Base-by-base conservation (phyloP, 2,797 vertebrate genomes). In the Darevskia nairensis region DNA sequence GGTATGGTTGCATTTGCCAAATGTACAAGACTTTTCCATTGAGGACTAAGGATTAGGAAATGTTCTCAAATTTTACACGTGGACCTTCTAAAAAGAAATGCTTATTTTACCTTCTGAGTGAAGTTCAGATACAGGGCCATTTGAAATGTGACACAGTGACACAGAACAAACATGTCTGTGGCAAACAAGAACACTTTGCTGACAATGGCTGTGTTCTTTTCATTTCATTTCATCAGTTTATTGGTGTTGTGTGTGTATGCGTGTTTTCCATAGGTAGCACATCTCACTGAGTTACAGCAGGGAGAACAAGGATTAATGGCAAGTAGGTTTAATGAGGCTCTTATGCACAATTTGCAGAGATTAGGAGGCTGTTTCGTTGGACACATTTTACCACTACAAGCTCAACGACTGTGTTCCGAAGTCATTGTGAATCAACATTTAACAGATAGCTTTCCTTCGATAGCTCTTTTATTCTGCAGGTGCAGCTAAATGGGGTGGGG, bases 321-420 rank as follows among this genome's bases (percentile, higher is more conserved):
- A 81, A 64, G 8, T 35, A 90, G 79, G 46, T 84, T 92, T 92
- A 89, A 59, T 80, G 32, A 0, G 10, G 41, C 68, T 82, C 89
- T 94, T 91, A 55, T 68, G 44, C 50, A 35, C 2, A 41, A 59
- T 93, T 23, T 91, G 78, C 44, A 59, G 78, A 87, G 78, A 75
- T 82, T 55, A 77, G 74, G 89, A 79, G 72, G 11, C 80, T 90
- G 35, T 74, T 93, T 44, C 81, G 72, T 88, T 88, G 88, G 88
- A 29, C 61, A 69, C 83, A 72, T 68, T 86, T 86, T 80, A 29
- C 84, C 69, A n/a, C 5, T 11, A 61, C 89, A 69, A 79, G 80
- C 89, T 90, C 59, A 35, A 81, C 85, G 61, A 66, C 89, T 87
- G 71, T 72, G 77, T 69, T 88, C 82, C 64, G 88, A 86, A 82